Evolutionary conservation across 2,888 invertebrate genomes (phyloP), one percentile per base, ranked within the genome.

Genomic region (Trichogramma evanescens): DNA sequence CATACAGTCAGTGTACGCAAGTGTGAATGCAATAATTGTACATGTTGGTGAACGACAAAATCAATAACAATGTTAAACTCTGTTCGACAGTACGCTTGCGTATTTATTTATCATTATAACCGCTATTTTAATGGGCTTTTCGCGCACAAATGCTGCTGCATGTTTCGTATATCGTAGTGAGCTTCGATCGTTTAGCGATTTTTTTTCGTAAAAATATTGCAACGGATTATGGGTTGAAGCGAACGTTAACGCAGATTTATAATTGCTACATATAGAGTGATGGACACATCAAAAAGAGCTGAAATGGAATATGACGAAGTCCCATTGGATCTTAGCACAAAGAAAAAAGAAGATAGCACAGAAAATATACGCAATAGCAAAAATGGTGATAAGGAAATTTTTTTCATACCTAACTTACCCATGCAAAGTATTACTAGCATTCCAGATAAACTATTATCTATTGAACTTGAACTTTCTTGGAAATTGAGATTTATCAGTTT

Each of bases 401-500:
- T 63, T 52, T 58, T 53, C 55, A 58, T 63, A 5, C 63, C 63
- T 26, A 61, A 56, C 55, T 58, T 58, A 53, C 51, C 62, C 46
- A 62, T 63, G 39, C 60, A 56, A 8, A 53, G 40, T 39, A 62
- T 58, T 45, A 26, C 26, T 2, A 65, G 56, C 48, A 67, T 72
- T 54, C 57, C 73, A 39, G 71, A 72, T 6, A 65, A 65, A 62
- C 56, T 76, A 13, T 64, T 76, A 43, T 64, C 64, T 0, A 62
- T 73, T 10, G 76, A 76, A 59, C 64, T 63, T 61, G 65, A 67
- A 10, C 67, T 76, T 3, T 68, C 68, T 4, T 56, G 9, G 48
- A 64, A 68, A 60, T 66, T 70, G 59, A 63, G 59, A 59, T 61
- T 61, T 39, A 65, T 73, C 26, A 63, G 61, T 6, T 72, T 68